Evolutionary conservation across 1,140 invertebrate genomes (phyloP), one percentile per base, ranked within the genome.

Genomic region (Cotesia vestalis): DNA sequence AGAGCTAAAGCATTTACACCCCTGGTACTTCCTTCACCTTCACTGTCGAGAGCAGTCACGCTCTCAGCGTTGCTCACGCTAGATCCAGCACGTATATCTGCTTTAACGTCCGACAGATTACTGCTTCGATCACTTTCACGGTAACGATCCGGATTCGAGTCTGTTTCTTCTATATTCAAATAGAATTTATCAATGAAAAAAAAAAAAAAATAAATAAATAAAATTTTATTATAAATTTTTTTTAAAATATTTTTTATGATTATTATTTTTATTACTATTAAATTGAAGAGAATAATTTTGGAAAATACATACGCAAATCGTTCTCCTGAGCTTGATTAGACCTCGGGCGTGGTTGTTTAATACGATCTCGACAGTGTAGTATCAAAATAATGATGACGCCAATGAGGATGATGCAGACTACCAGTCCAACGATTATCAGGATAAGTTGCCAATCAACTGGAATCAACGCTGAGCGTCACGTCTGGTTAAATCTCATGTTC

Each of bases 41-140:
- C 82, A 82, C 88, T 86, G 83, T 87, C 84, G 75, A 88, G 78
- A 76, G 85, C 91, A 88, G 86, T 91, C 76, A 89, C 89, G 81
- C 89, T 90, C 77, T 90, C 89, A 68, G 91, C 90, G 78, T 92
- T 92, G 76, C 91, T 92, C 73, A 93, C 89, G 69, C 91, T 96
- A 67, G 92, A 94, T 72, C 94, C 94, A 53, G 95, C 93, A 74
- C 95, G 88, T 68, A 96, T 89, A 84, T 97, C 95, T 60, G 94
- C 89, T 86, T 97, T 97, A 79, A 96, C 86, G 85, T 96, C 95
- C 73, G 94, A 96, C 77, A 96, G 92, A 81, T 96, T 95, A 62
- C 95, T 96, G 79, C 93, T 95, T 73, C 93, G 89, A 79, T 96
- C 95, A 60, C 93, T 94, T 78, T 95, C 94, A 77, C 94, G 94